Base-by-base conservation (phyloP, 35 echinoderm and acorn worm species). In the Heliocidaris tuberculata region DNA sequence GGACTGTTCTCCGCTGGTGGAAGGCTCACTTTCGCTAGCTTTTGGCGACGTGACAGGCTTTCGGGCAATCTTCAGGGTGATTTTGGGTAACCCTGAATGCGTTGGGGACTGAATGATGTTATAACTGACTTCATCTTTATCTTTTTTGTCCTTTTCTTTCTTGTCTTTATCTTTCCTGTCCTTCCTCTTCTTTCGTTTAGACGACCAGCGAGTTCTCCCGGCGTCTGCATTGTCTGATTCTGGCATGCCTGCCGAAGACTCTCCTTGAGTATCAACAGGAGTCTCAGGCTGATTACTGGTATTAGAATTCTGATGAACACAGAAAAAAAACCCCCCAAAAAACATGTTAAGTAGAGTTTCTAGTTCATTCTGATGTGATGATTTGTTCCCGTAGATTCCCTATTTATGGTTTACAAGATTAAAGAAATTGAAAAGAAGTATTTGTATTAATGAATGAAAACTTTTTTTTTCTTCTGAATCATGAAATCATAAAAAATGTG, bases 41-140 rank as follows among this genome's bases (percentile, higher is more conserved):
- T 93, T 93, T 13, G 91, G 91, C 10, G 91, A 59, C 21, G 91
- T 94, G 13, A 90, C 93, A 56, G 86, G 86, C 30, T 78, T 86
- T 50, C 95, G 50, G 2, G 95, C 61, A 32, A 96, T 78, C 59
- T 96, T 96, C 50, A 96, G 85, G 50, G 93, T 96, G 95, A 96
- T 94, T 87, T 96, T 96, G 9, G 92, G 71, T 32, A 92, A n/a
- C 47, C 85, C 70, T 31, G 48, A 86, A 90, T 52, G 93, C 48
- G 30, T 86, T 88, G 70, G 92, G 13, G 95, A 96, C 42, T 86
- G 86, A 48, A 96, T 88, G 86, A 96, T 96, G 47, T 96, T 94
- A 29, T 96, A 96, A 31, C 93, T 94, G 19, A 94, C 93, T 71
- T 94, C 89, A 16, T 85, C 48, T 52, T 86, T 59, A 21, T 96